Evolutionary conservation across 2,113 vertebrate genomes (phyloP).

Genomic region (Nothocercus nigrocapillus): DNA sequence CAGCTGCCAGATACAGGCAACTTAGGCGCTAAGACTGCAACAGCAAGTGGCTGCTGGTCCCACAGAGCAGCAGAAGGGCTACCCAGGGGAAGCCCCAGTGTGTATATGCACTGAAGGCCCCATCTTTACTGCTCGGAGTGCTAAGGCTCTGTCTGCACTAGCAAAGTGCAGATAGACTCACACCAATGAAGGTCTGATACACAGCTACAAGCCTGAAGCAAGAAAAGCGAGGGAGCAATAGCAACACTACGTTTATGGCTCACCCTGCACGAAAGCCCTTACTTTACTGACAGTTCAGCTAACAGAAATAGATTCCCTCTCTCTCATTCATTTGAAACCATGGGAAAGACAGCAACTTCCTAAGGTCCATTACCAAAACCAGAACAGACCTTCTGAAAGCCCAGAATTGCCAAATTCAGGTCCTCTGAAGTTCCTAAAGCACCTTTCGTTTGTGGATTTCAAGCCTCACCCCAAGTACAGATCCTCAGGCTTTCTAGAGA

Average conservation of each 20-base stretch:
- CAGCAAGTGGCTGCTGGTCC: neutral
- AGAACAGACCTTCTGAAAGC: neutral
- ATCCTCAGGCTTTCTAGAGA: neutral
- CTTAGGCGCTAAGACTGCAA: neutral
- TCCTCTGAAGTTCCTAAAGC: neutral
- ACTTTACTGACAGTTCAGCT: neutral
- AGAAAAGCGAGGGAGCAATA: neutral
- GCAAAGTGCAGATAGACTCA: rapidly evolving
- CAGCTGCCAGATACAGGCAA: neutral
- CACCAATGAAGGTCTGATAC: rapidly evolving
- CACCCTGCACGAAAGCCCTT: neutral
- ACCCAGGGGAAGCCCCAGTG: rapidly evolving
- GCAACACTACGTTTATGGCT: neutral
- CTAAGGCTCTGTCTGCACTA: neutral
- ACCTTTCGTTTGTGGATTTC: neutral
- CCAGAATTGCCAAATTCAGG: neutral
- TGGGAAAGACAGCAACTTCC: neutral
- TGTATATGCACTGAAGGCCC: rapidly evolving
- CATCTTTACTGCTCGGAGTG: neutral
- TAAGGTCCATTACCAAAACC: neutral
- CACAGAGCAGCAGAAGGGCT: neutral
- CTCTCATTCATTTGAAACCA: neutral
- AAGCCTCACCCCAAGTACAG: neutral
- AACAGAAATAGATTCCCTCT: neutral
- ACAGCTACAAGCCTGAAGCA: neutral